These are phyloP conservation scores for Octopus sinensis DNA, from an alignment of 1,140 invertebrate genomes.

Conservation along the genomic window DNA sequence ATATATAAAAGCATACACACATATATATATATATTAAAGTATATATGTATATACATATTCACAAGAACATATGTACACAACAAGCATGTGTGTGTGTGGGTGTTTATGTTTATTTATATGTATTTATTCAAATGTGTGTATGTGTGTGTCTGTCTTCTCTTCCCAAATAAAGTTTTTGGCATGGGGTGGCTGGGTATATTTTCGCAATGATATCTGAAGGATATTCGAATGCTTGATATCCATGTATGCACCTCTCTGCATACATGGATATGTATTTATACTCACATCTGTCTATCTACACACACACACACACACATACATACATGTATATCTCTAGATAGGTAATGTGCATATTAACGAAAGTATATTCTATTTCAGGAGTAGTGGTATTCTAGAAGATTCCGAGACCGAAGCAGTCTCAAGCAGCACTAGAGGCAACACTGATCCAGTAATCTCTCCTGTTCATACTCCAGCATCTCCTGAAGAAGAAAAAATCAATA, in stretches of 20 bases:
- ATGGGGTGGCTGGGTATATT: too few species aligned
- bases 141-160: background rate
- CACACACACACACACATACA: background rate
- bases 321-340: slow-evolving; percentile 13
- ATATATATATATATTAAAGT: background rate
- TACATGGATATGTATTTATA: background rate
- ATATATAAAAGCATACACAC: background rate
- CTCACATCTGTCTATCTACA: background rate
- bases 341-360: too few species aligned
- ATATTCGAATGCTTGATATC: background rate
- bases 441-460: slow-evolving; percentile 24
- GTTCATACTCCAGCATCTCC: slow-evolving; percentile 29
- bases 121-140: background rate
- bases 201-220: too few species aligned
- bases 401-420: slow-evolving; percentile 58
- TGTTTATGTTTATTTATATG: background rate
- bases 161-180: too few species aligned
- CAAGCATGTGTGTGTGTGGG: background rate
- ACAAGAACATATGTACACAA: background rate
- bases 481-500: slow-evolving; percentile 2
- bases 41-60: background rate
- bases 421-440: slow-evolving; percentile 22
- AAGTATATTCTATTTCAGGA: slow-evolving; percentile 47
- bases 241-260: background rate
- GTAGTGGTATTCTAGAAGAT: slow-evolving; percentile 64